These are phyloP conservation scores for Hirundo rustica DNA, from an alignment of 2,797 vertebrate genomes.

Conservation along the genomic window DNA sequence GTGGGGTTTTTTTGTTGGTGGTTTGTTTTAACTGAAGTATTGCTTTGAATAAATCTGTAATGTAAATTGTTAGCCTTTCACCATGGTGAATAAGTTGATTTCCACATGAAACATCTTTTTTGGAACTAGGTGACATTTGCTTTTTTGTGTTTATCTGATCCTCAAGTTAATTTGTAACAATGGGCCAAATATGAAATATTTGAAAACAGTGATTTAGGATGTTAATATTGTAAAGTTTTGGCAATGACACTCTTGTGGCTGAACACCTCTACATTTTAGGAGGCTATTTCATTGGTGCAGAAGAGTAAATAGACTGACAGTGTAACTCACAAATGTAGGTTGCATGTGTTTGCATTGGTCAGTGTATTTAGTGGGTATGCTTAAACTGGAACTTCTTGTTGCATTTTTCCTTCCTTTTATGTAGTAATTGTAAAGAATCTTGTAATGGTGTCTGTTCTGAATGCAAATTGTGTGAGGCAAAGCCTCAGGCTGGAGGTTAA, in stretches of 20 bases:
- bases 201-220: neutral
- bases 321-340: neutral
- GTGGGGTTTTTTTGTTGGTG: fast-evolving
- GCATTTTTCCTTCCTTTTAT: neutral
- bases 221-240: neutral
- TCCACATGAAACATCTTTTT: neutral
- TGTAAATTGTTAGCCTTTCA: neutral
- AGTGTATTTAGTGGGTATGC: neutral
- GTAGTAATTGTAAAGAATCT: neutral
- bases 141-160: neutral
- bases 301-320: neutral
- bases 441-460: neutral
- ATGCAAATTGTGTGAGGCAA: neutral
- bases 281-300: neutral
- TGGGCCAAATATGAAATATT: neutral
- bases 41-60: neutral
- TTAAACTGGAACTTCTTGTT: neutral
- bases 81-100: neutral
- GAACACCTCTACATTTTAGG: neutral
- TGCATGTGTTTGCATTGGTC: neutral
- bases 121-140: neutral
- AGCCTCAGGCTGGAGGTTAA: neutral
- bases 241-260: neutral
- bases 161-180: neutral
- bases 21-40: neutral